Conservation (phyloP, 1,140 invertebrate genomes). For the Drosophila truncata region DNA sequence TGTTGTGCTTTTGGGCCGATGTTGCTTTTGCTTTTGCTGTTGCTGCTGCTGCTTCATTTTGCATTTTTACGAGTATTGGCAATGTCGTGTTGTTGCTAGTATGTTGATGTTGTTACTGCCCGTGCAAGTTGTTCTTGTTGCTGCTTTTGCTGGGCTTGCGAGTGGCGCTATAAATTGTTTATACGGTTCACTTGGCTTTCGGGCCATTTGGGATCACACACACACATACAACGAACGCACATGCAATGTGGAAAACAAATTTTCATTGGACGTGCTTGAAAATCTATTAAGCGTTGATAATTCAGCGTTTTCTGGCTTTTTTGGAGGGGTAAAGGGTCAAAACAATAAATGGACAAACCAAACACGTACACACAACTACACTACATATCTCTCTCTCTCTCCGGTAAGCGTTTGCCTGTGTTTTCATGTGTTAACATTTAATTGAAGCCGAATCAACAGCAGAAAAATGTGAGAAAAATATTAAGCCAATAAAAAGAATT, state of each 20-base stretch:
- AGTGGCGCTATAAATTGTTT: conserved; percentile 79
- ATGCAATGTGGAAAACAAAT: conserved; percentile 57
- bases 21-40: conserved; percentile 4
- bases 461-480: conserved; percentile 26
- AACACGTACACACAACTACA: conserved; percentile 25
- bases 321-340: conserved; percentile 23
- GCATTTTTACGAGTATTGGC: conserved; percentile 75
- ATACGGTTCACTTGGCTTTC: conserved; percentile 81
- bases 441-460: conserved; percentile 38
- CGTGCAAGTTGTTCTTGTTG: conserved; percentile 35
- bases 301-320: conserved; percentile 62
- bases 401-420: background rate
- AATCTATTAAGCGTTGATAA: conserved; percentile 80
- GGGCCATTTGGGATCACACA: conserved; percentile 78
- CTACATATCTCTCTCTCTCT: background rate
- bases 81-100: conserved; percentile 49
- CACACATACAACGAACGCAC: conserved; percentile 11
- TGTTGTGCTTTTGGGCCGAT: conserved; percentile 3
- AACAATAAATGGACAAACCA: conserved; percentile 36
- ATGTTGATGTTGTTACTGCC: conserved; percentile 37
- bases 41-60: conserved; percentile 65
- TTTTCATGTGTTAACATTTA: conserved; percentile 47
- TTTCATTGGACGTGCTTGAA: conserved; percentile 75
- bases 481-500: conserved; percentile 41
- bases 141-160: conserved; percentile 39